These are phyloP conservation scores for Mus spicilegus DNA, from an alignment of 2,113 vertebrate genomes.

Conservation along the genomic window DNA sequence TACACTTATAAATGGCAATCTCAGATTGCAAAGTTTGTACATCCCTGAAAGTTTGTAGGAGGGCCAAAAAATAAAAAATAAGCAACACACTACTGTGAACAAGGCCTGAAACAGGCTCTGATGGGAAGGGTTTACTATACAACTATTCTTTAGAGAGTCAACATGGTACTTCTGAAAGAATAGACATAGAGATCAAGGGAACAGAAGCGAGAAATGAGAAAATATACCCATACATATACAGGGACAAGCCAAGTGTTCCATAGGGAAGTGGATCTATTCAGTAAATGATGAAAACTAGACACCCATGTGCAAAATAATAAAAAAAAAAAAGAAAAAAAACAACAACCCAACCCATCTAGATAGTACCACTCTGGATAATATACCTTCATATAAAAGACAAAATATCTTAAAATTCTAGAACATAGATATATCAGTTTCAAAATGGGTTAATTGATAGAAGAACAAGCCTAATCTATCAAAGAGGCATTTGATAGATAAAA, in stretches of 20 bases:
- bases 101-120: background rate
- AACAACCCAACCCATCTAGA: too few species aligned
- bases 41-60: background rate
- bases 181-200: background rate
- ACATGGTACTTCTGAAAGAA: background rate
- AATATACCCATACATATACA: background rate
- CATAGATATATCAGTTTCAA: background rate
- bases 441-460: background rate
- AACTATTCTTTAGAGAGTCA: background rate
- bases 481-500: background rate
- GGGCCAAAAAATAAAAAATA: background rate
- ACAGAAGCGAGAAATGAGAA: background rate
- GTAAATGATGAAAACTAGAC: background rate
- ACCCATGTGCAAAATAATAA: background rate
- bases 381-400: background rate
- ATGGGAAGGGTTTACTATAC: background rate
- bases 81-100: background rate
- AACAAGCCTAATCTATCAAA: background rate
- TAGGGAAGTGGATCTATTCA: background rate
- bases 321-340: background rate
- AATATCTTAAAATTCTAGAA: background rate
- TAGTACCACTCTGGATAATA: background rate
- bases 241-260: background rate
- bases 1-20: background rate
- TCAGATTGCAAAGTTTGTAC: background rate